These are phyloP conservation scores for Megastigmus dorsalis DNA, from an alignment of 2,888 invertebrate genomes.

Conservation along the genomic window DNA sequence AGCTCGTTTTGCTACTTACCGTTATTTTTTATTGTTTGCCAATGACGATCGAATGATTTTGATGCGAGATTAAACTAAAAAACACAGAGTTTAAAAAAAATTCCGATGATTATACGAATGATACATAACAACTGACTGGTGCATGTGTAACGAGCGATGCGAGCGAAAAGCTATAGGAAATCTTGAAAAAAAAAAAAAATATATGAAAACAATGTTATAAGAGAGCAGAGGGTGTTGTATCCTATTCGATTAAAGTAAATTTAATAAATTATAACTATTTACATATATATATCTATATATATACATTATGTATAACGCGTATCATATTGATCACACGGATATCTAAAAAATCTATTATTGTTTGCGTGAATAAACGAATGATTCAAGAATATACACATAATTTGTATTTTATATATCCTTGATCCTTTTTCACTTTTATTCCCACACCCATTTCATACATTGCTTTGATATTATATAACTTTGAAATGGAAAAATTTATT, in stretches of 20 bases:
- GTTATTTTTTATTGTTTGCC: background rate
- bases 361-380: constrained; percentile 69
- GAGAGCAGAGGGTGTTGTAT: constrained; percentile 47
- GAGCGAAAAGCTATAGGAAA: constrained; percentile 13
- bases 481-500: too few relatives aligned
- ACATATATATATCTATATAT: constrained; percentile 53
- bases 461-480: too few relatives aligned
- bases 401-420: background rate
- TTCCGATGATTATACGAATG: constrained; percentile 6
- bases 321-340: constrained; percentile 60
- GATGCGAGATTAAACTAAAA: background rate
- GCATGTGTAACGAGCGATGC: constrained; percentile 10
- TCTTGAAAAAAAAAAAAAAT: constrained; percentile 9
- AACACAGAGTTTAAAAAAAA: background rate
- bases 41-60: constrained; percentile 3
- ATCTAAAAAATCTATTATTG: constrained; percentile 66
- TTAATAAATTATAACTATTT: constrained; percentile 52
- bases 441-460: too few relatives aligned
- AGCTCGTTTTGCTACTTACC: background rate
- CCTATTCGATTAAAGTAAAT: constrained; percentile 49
- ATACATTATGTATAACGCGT: constrained; percentile 54
- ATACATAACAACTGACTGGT: constrained; percentile 5
- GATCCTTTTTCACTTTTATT: too few relatives aligned
- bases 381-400: constrained; percentile 57
- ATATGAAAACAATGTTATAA: constrained; percentile 18